Evolutionary conservation across 2,113 vertebrate genomes (phyloP).

Genomic region (Rana temporaria): DNA sequence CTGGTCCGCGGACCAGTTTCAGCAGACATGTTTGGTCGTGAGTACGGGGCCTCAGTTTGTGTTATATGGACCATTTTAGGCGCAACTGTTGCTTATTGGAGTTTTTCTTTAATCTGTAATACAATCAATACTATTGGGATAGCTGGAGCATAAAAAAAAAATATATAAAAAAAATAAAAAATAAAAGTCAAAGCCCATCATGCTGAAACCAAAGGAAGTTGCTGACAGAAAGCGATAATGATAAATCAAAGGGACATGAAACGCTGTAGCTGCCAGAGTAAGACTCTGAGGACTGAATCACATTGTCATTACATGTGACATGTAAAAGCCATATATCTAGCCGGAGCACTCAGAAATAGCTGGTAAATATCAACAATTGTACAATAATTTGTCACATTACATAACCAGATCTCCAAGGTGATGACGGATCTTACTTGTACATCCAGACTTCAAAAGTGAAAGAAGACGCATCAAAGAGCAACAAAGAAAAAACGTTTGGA

Average conservation of each 20-base stretch:
- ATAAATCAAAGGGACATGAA: slow-evolving; percentile 18
- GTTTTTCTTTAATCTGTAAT: too few species aligned
- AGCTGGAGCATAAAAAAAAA: too few species aligned
- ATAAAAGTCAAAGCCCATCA: neutral
- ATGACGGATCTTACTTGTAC: neutral
- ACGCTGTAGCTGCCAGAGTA: slow-evolving; percentile 6
- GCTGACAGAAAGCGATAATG: slow-evolving; percentile 16
- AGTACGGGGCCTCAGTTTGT: too few species aligned
- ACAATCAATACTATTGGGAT: too few species aligned
- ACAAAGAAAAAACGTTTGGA: neutral
- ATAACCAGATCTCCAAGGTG: slow-evolving; percentile 22
- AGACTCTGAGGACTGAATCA: slow-evolving; percentile 23
- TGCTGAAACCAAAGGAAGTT: slow-evolving; percentile 6
- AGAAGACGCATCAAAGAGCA: neutral
- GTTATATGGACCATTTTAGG: too few species aligned
- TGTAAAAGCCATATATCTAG: slow-evolving; percentile 27
- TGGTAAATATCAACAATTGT: slow-evolving; percentile 29
- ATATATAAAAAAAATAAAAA: too few species aligned
- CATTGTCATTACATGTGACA: slow-evolving; percentile 36
- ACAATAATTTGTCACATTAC: slow-evolving; percentile 34
- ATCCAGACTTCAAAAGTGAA: slow-evolving; percentile 14
- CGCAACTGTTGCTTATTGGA: too few species aligned
- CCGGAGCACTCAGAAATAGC: neutral
- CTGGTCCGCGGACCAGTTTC: too few species aligned
- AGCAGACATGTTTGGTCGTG: too few species aligned